Conservation (phyloP, 92 coral and sea anemone species). For the Porites lobata region DNA sequence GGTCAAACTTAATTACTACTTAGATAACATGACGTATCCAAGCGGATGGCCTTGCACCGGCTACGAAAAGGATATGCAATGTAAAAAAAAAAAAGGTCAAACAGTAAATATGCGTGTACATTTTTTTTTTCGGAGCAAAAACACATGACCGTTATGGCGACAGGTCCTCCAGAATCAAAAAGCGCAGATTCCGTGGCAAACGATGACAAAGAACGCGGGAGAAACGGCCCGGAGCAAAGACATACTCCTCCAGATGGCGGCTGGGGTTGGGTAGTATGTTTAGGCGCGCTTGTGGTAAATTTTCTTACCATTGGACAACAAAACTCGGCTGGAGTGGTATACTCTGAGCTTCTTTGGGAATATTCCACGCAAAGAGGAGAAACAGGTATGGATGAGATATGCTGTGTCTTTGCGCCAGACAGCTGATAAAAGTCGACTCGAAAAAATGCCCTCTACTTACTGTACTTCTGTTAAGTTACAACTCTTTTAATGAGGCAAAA, state of each 20-base stretch:
- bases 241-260: constrained; percentile 5
- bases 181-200: not conserved
- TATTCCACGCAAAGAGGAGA: constrained; percentile 38
- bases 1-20: no score
- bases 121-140: not conserved
- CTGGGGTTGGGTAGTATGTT: constrained; percentile 37
- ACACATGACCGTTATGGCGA: not conserved
- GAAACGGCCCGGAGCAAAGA: not conserved
- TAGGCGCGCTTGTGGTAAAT: constrained; percentile 23
- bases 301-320: constrained; percentile 46
- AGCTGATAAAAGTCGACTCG: not conserved
- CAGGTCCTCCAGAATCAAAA: not conserved
- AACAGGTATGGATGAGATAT: constrained; percentile 12
- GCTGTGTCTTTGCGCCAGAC: not conserved
- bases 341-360: constrained; percentile 27
- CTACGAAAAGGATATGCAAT: no score
- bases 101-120: no score
- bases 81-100: no score
- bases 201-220: not conserved
- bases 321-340: constrained; percentile 37
- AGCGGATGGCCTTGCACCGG: no score
- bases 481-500: no score
- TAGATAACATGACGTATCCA: no score
- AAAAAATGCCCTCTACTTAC: not conserved
- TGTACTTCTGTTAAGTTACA: no score